phyloP scores from a whole-genome alignment of 2,797 vertebrate genomes.

The Melanotaenia trifasciata region DNA sequence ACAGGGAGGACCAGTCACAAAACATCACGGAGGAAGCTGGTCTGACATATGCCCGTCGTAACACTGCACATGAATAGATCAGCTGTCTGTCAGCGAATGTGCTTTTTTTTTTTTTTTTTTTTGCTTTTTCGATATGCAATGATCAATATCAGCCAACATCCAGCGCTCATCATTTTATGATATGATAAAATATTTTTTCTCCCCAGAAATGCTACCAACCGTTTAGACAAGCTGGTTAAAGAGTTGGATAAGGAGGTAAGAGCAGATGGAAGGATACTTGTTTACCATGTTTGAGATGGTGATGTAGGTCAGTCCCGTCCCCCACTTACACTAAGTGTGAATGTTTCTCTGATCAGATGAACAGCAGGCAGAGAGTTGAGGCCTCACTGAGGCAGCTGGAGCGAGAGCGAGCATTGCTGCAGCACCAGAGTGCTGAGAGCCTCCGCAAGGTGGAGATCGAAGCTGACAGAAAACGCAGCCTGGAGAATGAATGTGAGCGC shows the following conservation, averaged over 20 bases:
- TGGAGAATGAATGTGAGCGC: slow-evolving; percentile 92
- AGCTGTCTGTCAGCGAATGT: too few species aligned
- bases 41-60: too few species aligned
- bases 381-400: slow-evolving; percentile 91
- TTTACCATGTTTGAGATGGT: background rate
- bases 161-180: too few species aligned
- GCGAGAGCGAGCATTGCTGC: slow-evolving; percentile 92
- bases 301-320: background rate
- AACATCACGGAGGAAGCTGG: too few species aligned
- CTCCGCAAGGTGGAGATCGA: slow-evolving; percentile 93
- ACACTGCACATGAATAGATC: too few species aligned
- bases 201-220: slow-evolving; percentile 87
- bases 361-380: slow-evolving; percentile 89
- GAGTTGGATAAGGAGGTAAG: slow-evolving; percentile 95
- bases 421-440: slow-evolving; percentile 92
- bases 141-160: too few species aligned
- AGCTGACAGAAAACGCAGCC: slow-evolving; percentile 90
- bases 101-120: too few species aligned
- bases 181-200: slow-evolving; percentile 12
- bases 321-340: background rate
- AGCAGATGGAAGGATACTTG: background rate
- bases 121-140: too few species aligned
- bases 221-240: slow-evolving; percentile 93
- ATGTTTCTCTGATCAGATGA: slow-evolving; percentile 82
- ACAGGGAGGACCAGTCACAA: too few species aligned